Conservation (phyloP, 2,113 vertebrate species). For the Petromus typicus region DNA sequence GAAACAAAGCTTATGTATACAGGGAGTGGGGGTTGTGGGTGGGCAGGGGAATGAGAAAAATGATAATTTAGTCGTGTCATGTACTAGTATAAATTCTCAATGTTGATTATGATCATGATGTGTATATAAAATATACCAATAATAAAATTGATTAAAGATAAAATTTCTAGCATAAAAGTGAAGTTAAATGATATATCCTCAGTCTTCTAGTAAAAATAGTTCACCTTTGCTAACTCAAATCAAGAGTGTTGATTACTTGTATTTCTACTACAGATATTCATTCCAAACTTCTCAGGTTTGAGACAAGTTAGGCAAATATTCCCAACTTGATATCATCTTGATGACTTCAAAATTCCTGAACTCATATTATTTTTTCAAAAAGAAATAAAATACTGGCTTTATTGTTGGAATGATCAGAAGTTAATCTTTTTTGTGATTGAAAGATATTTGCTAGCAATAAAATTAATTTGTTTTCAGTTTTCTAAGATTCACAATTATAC, state of each 20-base stretch:
- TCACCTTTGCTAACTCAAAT: conserved; percentile 13
- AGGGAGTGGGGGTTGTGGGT: no score
- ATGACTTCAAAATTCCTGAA: conserved; percentile 22
- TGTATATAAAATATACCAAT: no score
- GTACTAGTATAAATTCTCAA: no score
- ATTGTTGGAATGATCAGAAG: not conserved
- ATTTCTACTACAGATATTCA: conserved; percentile 3
- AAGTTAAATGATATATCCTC: conserved; percentile 56
- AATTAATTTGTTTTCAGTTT: not conserved
- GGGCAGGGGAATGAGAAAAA: no score
- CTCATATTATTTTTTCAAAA: not conserved
- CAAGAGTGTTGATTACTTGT: conserved; percentile 54
- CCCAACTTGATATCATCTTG: conserved; percentile 27
- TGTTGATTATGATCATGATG: no score
- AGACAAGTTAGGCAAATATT: not conserved
- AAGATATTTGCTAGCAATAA: not conserved
- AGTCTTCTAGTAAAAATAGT: conserved; percentile 28
- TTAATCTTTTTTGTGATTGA: not conserved
- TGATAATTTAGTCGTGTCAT: no score
- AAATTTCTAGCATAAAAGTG: conserved; percentile 44
- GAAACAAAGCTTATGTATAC: no score
- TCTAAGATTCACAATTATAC: not conserved
- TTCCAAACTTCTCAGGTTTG: conserved; percentile 11
- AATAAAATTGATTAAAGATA: no score
- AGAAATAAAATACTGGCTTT: not conserved